Evolutionary conservation across 2,113 vertebrate genomes (phyloP), one percentile per base, ranked within the genome.

Genomic region (Nibea coibor): DNA sequence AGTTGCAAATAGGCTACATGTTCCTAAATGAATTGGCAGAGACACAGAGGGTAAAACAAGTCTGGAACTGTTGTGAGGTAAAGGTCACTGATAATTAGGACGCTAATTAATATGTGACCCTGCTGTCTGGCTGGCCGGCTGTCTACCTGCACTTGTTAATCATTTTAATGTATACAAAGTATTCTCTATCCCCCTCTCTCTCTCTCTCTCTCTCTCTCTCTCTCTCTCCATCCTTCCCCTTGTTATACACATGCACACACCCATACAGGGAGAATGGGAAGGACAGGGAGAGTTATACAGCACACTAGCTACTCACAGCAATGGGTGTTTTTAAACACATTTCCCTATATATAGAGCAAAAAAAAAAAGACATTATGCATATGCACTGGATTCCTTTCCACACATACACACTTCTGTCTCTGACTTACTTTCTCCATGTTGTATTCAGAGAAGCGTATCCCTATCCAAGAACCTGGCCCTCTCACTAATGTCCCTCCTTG

Each of bases 401-500:
- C 73, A 72, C 47, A 45, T 57, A 24, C 72, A 35, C 71, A 73
- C 51, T 17, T 58, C 43, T 48, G 28, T 64, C 11, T 63, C 35
- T 1, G 16, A 59, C 12, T 75, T 61, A 16, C 67, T 83, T 31
- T 58, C 28, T 62, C 62, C 39, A 58, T 56, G 69, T 75, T 75
- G 16, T 66, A 73, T 89, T 89, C 82, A 85, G 39, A 87, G 73
- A 67, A 87, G 75, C 68, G 22, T 72, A 85, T 88, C 83, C 80
- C 62, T 83, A 69, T 90, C 81, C 76, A 84, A 88, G 87, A 90
- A 89, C 80, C 88, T 87, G 83, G 83, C 83, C 90, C 87, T 91
- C 85, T 73, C 87, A 75, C 88, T 94, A 95, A 93, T 93, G 88
- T 91, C 78, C 86, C 86, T 92, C 88, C 88, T 89, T 93, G 91